These are phyloP conservation scores for Galago senegalensis DNA, from an alignment of 2,797 vertebrate species.

Conservation along the genomic window DNA sequence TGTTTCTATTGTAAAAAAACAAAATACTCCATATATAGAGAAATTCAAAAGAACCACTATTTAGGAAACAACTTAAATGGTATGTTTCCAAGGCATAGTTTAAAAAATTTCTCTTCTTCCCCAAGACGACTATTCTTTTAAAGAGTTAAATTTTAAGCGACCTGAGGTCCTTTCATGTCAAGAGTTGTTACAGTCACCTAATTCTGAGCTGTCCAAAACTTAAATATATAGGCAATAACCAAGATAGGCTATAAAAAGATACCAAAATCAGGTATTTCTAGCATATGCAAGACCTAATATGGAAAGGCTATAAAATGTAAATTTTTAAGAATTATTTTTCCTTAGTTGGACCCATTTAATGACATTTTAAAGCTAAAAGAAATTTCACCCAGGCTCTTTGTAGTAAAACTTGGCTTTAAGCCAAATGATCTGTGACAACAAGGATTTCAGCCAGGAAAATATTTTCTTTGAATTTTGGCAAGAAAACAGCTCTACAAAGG, in stretches of 20 bases:
- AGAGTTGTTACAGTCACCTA: slow-evolving; percentile 24
- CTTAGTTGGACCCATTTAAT: slow-evolving; percentile 8
- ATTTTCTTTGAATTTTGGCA: slow-evolving; percentile 72
- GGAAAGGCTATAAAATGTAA: not conserved
- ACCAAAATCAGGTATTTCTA: not conserved
- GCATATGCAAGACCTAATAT: not conserved
- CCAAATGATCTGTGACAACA: slow-evolving; percentile 56
- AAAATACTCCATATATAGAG: not conserved
- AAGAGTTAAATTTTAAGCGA: not conserved
- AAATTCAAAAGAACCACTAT: not conserved
- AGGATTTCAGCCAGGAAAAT: slow-evolving; percentile 62
- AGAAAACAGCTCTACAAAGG: slow-evolving; percentile 48
- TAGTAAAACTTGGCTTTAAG: slow-evolving; percentile 38
- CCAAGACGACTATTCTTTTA: not conserved
- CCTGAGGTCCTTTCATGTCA: not conserved
- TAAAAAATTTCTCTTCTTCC: slow-evolving; percentile 11
- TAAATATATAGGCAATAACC: not conserved
- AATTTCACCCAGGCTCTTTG: not conserved
- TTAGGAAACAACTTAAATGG: slow-evolving; percentile 44
- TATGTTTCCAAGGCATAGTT: not conserved
- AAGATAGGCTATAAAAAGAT: not conserved
- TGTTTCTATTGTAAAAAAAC: not conserved
- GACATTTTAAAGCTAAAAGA: slow-evolving; percentile 36
- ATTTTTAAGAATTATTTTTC: not conserved
- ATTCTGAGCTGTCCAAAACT: not conserved